Evolutionary conservation across 2,888 invertebrate species (phyloP), one percentile per base, ranked within the genome.

Genomic region (Hemistola chrysoprasaria): DNA sequence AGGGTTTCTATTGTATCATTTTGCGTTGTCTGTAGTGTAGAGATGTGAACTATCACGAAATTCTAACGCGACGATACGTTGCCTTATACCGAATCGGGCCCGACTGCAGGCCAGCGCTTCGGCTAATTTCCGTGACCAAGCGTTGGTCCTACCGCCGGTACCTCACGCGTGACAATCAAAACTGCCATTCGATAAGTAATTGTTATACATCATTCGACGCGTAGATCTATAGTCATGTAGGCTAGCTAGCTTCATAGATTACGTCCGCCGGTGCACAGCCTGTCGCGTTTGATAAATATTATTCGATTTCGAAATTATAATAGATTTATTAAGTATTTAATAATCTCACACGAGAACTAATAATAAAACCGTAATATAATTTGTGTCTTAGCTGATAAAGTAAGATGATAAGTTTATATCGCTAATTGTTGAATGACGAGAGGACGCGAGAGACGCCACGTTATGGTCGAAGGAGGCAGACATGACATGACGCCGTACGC

Each of bases 311-410:
- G 78, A 85, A 87, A 84, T 78, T 81, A 83, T 86, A 82, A 86
- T 86, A 88, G 84, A 76, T 74, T 83, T 81, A 80, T 78, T 85
- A 84, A 84, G 78, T 81, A 79, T 71, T 68, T 80, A 81, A 80
- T 85, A 85, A 79, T 86, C 84, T 86, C 84, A 73, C 67, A 75
- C 49, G 84, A 84, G 80, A 83, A 74, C 59, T 83, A 82, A 79
- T 82, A 78, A 80, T 56, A 83, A 85, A 82, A 84, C 80, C 71
- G 59, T 85, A 85, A 84, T 81, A 87, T 87, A 86, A 87, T 88
- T 87, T 86, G 86, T 86, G 88, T 87, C 81, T 83, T 88, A 88
- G 88, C 76, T 82, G 77, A 77, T 86, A 87, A 83, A 84, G 78
- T 78, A 77, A 74, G 81, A 75, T 76, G 30, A 82, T 85, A 82